Evolutionary conservation across 2,888 invertebrate species (phyloP), one percentile per base, ranked within the genome.

Genomic region (Leptura quadrifasciata): DNA sequence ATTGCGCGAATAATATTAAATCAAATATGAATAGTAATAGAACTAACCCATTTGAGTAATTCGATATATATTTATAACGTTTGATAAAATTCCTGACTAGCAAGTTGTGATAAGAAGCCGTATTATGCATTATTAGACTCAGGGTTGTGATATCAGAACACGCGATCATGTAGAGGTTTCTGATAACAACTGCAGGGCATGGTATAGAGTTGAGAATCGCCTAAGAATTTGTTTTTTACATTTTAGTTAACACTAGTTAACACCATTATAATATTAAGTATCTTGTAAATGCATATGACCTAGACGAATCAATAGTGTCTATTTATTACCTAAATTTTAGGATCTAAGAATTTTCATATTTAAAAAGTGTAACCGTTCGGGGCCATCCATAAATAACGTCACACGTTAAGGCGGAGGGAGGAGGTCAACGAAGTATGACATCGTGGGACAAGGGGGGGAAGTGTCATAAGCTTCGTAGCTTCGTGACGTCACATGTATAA

Each of bases 61-160:
- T 47, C 47, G n/a, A 47, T 47, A 47, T 47, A 47, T 47, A 47
- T 47, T 47, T 47, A 47, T 47, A 47, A n/a, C 15, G 47, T 47
- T 15, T n/a, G 47, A 47, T 47, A 47, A 47, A 47, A 47, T n/a
- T 47, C n/a, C 47, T 47, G 47, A 47, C 47, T n/a, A 47, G 5
- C 17, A 47, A 47, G 5, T 47, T n/a, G 47, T 47, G 47, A 47
- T 47, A 47, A 47, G 47, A 47, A 47, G n/a, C 47, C 47, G 15
- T 47, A 47, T 47, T 47, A 47, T 47, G n/a, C 47, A 47, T 47
- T 47, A 47, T 47, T 47, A 47, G 47, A 47, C 15, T 47, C n/a
- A 47, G n/a, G 47, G 47, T 47, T 47, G n/a, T 47, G n/a, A 6
- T 47, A 47, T 47, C 47, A 47, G 47, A 47, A n/a, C 47, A 47